phyloP scores from a whole-genome alignment of 2,113 vertebrate genomes.

The Piaya cayana region DNA sequence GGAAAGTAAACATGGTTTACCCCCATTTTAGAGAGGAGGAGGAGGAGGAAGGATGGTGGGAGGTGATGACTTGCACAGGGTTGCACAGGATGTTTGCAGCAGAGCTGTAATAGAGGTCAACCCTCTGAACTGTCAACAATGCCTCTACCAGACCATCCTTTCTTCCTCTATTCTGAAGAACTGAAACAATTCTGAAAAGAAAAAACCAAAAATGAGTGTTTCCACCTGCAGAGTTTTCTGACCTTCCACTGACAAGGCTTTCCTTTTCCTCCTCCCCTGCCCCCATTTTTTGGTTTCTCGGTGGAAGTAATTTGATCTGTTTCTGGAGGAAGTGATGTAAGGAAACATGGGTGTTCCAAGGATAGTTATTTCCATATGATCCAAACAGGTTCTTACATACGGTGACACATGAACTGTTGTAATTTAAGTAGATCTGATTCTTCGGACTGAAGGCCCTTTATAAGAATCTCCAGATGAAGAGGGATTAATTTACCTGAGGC shows the following conservation, averaged over 20 bases:
- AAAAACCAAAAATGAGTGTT: not conserved
- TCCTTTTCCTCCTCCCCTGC: not conserved
- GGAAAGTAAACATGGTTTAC: not conserved
- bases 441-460: not conserved
- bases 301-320: conserved; percentile 20
- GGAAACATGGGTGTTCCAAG: conserved; percentile 44
- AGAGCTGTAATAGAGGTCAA: not conserved
- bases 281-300: not conserved
- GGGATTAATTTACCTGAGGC: not conserved
- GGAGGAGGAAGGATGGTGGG: not conserved
- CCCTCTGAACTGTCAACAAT: conserved; percentile 23
- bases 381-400: conserved; percentile 9
- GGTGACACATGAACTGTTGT: conserved; percentile 14
- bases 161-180: conserved; percentile 30
- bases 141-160: conserved; percentile 43
- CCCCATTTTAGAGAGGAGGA: not conserved
- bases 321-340: conserved; percentile 65
- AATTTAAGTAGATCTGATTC: conserved; percentile 37
- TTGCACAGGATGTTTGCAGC: conserved; percentile 51
- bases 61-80: conserved; percentile 41
- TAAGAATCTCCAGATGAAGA: conserved; percentile 29
- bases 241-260: conserved; percentile 30
- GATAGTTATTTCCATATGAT: conserved; percentile 60
- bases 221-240: conserved; percentile 40
- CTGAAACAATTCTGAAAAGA: not conserved